Evolutionary conservation across 2,113 vertebrate genomes (phyloP).

Genomic region (Callopanchax toddi): DNA sequence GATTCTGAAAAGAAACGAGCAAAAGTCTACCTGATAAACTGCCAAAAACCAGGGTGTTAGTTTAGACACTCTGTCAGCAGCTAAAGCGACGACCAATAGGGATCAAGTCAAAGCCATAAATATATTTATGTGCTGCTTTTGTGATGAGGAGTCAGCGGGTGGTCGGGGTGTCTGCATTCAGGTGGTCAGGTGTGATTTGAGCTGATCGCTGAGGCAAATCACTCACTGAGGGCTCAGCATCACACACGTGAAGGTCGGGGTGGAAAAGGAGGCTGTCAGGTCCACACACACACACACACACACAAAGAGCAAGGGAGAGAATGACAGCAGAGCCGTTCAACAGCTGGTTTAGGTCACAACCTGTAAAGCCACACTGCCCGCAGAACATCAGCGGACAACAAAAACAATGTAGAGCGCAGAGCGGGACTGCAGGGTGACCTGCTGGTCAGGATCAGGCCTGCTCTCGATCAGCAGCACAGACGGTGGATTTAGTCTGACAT

Average conservation of each 20-base stretch:
- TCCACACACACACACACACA: conserved; percentile 12
- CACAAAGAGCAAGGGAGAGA: too few relatives aligned
- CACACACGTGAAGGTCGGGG: conserved; percentile 28
- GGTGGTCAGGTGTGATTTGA: conserved; percentile 27
- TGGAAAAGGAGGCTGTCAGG: conserved; percentile 18
- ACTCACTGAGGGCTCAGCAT: conserved; percentile 23
- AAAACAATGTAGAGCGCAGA: conserved; percentile 12
- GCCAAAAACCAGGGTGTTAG: background rate
- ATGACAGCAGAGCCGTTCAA: conserved; percentile 12
- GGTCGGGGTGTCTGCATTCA: background rate
- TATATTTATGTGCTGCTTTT: background rate
- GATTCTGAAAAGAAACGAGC: background rate
- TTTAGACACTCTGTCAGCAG: background rate
- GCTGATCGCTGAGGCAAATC: conserved; percentile 38
- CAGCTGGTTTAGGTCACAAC: conserved; percentile 60
- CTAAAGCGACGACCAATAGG: background rate
- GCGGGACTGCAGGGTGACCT: conserved; percentile 18
- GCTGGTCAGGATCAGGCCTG: background rate
- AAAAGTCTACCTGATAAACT: background rate
- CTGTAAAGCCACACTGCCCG: conserved; percentile 49
- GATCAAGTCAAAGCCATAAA: conserved; percentile 1
- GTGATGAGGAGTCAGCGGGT: conserved; percentile 5
- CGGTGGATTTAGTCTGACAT: background rate
- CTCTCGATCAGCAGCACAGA: background rate
- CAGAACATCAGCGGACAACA: conserved; percentile 28